Evolutionary conservation across 2,797 vertebrate genomes (phyloP).

Genomic region (Thamnophis elegans): DNA sequence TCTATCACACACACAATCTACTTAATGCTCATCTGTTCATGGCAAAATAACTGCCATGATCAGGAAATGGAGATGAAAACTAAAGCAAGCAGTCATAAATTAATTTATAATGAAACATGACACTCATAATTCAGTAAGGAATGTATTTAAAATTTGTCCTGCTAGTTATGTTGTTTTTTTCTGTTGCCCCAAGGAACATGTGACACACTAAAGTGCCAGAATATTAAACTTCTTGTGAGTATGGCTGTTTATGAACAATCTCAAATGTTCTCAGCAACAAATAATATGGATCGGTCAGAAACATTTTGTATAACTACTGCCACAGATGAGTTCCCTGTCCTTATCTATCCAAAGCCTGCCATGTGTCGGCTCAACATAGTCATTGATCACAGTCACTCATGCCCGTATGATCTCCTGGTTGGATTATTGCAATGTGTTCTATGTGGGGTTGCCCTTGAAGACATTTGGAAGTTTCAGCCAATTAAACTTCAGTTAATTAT

Average conservation of each 20-base stretch:
- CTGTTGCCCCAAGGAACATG: slow-evolving; percentile 56
- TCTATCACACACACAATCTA: slow-evolving; percentile 20
- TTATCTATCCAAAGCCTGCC: background rate
- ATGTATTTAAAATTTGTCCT: slow-evolving; percentile 58
- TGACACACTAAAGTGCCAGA: slow-evolving; percentile 47
- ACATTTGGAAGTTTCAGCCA: background rate
- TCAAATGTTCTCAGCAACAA: background rate
- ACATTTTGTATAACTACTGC: background rate
- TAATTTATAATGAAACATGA: slow-evolving; percentile 69
- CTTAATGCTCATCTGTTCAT: slow-evolving; percentile 35
- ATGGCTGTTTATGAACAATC: background rate
- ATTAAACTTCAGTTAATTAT: background rate
- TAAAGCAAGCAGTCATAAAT: slow-evolving; percentile 66
- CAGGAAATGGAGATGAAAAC: slow-evolving; percentile 55
- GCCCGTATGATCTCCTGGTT: background rate
- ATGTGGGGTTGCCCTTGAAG: background rate
- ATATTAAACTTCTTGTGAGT: slow-evolving; percentile 40
- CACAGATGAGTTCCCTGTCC: background rate
- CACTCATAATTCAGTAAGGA: slow-evolving; percentile 68
- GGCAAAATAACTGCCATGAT: slow-evolving; percentile 51
- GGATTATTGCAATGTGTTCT: background rate
- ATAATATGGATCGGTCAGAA: background rate
- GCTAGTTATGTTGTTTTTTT: slow-evolving; percentile 51
- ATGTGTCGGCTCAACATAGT: background rate
- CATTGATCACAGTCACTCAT: background rate